Evolutionary conservation across 1,140 invertebrate genomes (phyloP).

Genomic region (Drosophila littoralis): DNA sequence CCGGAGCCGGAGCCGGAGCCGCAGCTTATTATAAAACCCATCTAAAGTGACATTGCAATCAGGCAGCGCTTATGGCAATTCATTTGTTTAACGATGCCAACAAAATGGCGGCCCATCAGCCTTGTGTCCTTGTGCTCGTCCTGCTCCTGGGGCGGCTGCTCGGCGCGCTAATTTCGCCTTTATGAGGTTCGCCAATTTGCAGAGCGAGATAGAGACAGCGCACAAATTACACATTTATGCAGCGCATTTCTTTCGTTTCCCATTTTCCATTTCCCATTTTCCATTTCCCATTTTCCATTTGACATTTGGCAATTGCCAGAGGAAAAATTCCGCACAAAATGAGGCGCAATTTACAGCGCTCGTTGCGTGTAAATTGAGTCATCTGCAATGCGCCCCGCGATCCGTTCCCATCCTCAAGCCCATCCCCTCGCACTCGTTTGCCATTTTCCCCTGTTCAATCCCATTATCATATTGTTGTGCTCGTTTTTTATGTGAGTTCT

Average conservation of each 20-base stretch:
- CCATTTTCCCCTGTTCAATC: constrained; percentile 7
- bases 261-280: constrained; percentile 54
- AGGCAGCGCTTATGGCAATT: constrained; percentile 82
- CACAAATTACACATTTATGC: constrained; percentile 32
- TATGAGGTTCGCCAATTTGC: constrained; percentile 74
- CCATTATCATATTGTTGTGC: constrained; percentile 40
- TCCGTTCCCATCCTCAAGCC: constrained; percentile 7
- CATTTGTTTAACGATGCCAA: constrained; percentile 83
- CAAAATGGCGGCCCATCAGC: constrained; percentile 65
- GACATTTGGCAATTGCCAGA: constrained; percentile 75
- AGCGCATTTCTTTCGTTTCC: constrained; percentile 23
- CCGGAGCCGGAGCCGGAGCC: constrained; percentile 17
- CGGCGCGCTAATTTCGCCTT: constrained; percentile 71
- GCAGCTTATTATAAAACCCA: constrained; percentile 75
- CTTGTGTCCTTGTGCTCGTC: constrained; percentile 13
- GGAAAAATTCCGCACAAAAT: constrained; percentile 76
- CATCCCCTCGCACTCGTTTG: not conserved
- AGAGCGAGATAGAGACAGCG: constrained; percentile 16
- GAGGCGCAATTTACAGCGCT: constrained; percentile 80
- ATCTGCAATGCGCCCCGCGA: constrained; percentile 68
- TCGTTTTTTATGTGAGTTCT: constrained; percentile 36
- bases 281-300: constrained; percentile 33
- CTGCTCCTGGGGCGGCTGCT: constrained; percentile 18
- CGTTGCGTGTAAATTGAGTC: constrained; percentile 82
- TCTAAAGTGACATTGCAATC: constrained; percentile 82